Conservation (phyloP, 2,888 invertebrate genomes). For the Amblyjoppa fuscipennis region DNA sequence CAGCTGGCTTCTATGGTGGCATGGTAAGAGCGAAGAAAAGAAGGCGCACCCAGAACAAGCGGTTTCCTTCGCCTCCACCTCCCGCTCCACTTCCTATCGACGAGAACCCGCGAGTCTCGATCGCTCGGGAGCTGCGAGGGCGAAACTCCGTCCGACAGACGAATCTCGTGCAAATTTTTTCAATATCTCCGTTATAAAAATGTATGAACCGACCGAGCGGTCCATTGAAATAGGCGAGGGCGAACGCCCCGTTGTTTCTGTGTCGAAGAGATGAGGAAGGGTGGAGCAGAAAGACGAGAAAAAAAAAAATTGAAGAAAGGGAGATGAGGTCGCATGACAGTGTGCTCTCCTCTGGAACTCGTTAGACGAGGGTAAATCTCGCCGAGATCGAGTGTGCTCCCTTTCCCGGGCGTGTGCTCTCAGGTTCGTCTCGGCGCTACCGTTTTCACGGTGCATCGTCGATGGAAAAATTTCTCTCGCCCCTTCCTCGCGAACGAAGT, state of each 20-base stretch:
- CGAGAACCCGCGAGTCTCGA: conserved; percentile 35
- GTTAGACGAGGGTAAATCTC: conserved; percentile 61
- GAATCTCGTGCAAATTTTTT: conserved; percentile 70
- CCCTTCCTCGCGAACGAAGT: conserved; percentile 1
- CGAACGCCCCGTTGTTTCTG: conserved; percentile 55
- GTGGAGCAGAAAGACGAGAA: conserved; percentile 22
- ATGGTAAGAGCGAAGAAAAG: conserved; percentile 8
- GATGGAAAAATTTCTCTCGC: conserved; percentile 25
- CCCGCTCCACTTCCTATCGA: conserved; percentile 33
- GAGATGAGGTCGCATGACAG: conserved; percentile 45
- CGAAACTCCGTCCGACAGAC: conserved; percentile 40
- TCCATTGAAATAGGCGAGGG: conserved; percentile 45
- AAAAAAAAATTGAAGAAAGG: neutral
- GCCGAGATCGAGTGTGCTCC: conserved; percentile 48
- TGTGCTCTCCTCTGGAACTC: conserved; percentile 57
- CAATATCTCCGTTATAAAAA: conserved; percentile 69
- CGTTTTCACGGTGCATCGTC: conserved; percentile 34
- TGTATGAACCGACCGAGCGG: conserved; percentile 58
- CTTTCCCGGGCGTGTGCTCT: neutral
- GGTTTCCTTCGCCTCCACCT: neutral
- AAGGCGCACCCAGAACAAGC: neutral
- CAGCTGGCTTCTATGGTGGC: conserved; percentile 39
- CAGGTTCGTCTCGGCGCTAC: neutral
- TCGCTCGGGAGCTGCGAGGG: conserved; percentile 30
- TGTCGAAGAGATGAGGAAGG: conserved; percentile 41